These are phyloP conservation scores for Philopedon plagiatum DNA, from an alignment of 2,888 invertebrate species.

Conservation along the genomic window DNA sequence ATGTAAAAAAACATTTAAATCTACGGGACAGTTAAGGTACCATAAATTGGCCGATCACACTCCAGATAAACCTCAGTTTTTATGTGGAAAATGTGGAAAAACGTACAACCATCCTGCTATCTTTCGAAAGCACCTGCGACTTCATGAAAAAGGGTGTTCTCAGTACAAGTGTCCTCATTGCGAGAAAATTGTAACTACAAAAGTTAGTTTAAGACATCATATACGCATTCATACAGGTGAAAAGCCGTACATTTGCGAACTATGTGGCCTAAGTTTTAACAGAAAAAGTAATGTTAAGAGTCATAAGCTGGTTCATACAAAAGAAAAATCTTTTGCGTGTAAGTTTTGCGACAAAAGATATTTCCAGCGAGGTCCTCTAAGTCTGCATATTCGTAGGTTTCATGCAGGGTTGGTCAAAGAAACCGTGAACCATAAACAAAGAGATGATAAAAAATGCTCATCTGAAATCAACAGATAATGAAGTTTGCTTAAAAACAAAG, in stretches of 20 bases:
- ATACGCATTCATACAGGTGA: slow-evolving; percentile 58
- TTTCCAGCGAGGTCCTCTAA: neutral
- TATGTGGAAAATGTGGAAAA: slow-evolving; percentile 70
- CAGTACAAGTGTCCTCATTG: neutral
- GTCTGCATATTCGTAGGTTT: neutral
- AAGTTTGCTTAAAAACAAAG: too few species aligned
- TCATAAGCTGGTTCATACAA: slow-evolving; percentile 42
- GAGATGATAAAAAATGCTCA: too few species aligned
- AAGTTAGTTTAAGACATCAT: slow-evolving; percentile 1
- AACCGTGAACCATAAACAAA: too few species aligned
- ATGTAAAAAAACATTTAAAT: slow-evolving; percentile 20
- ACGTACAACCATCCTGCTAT: slow-evolving; percentile 64
- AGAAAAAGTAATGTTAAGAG: slow-evolving; percentile 52
- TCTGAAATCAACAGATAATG: too few species aligned
- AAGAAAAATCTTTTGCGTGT: slow-evolving; percentile 25
- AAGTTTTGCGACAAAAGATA: neutral
- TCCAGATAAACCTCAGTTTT: slow-evolving; percentile 67
- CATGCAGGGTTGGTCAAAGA: neutral
- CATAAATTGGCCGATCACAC: slow-evolving; percentile 66
- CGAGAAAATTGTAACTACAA: neutral
- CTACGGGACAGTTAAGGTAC: neutral
- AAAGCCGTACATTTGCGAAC: slow-evolving; percentile 59
- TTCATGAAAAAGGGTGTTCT: neutral
- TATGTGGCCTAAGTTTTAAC: slow-evolving; percentile 66
- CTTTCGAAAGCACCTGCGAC: slow-evolving; percentile 50